Evolutionary conservation across 2,113 vertebrate species (phyloP).

Genomic region (Suncus etruscus): DNA sequence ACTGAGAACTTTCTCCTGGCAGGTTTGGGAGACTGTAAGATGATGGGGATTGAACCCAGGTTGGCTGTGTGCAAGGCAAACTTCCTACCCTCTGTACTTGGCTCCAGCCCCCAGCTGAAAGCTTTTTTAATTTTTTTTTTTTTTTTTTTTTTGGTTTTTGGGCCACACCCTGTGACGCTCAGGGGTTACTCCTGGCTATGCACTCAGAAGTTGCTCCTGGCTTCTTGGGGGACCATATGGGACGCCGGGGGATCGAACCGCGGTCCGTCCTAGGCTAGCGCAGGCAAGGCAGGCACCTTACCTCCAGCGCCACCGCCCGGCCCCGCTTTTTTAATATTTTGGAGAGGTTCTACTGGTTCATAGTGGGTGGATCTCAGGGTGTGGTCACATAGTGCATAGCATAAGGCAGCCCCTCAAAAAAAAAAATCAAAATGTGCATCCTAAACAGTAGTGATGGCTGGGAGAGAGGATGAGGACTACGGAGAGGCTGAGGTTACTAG

Average conservation of each 20-base stretch:
- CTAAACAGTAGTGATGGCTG: constrained; percentile 1
- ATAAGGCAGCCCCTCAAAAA: not conserved
- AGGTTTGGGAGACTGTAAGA: too few relatives aligned
- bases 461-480: not conserved
- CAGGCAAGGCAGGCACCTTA: too few relatives aligned
- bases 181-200: too few relatives aligned
- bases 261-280: too few relatives aligned
- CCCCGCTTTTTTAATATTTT: not conserved
- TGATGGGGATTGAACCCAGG: not conserved
- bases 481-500: not conserved
- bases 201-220: too few relatives aligned
- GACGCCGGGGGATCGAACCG: too few relatives aligned
- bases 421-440: constrained; percentile 19
- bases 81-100: too few relatives aligned
- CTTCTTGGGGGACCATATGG: too few relatives aligned
- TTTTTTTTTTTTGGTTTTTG: too few relatives aligned
- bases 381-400: not conserved
- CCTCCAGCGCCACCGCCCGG: too few relatives aligned
- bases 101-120: not conserved
- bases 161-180: too few relatives aligned
- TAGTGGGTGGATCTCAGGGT: not conserved
- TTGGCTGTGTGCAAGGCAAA: not conserved
- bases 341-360: not conserved
- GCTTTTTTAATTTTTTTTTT: not conserved
- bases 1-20: too few relatives aligned